phyloP scores from a whole-genome alignment of 2,113 vertebrate genomes.

The Cariama cristata region DNA sequence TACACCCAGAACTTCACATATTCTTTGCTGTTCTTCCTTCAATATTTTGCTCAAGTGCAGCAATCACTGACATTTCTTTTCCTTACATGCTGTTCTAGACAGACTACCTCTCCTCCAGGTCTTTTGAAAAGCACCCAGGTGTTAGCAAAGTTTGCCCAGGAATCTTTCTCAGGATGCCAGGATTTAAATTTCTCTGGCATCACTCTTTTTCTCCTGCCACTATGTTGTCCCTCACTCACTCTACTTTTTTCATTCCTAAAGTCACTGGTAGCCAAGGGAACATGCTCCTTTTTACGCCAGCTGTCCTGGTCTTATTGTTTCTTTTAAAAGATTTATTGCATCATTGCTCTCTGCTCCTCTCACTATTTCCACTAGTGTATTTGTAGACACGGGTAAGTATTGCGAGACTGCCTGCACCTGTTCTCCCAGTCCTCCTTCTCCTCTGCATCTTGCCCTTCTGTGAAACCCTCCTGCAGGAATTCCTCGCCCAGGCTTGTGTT shows the following conservation, averaged over 20 bases:
- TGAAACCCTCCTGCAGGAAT: conserved; percentile 48
- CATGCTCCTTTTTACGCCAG: conserved; percentile 42
- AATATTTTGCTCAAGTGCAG: background rate
- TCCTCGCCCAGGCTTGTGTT: conserved; percentile 46
- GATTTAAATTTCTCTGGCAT: background rate
- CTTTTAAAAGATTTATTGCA: conserved; percentile 70
- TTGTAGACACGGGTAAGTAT: conserved; percentile 23
- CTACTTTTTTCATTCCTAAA: conserved; percentile 33
- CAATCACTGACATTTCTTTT: background rate
- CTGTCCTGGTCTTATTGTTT: conserved; percentile 65
- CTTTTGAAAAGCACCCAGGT: background rate
- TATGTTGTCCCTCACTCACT: background rate
- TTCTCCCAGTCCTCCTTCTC: conserved; percentile 43
- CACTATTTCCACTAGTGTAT: conserved; percentile 62
- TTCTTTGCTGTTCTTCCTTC: background rate
- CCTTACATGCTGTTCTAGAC: background rate
- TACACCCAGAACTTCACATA: background rate
- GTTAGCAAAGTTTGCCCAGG: background rate
- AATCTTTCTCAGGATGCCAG: background rate
- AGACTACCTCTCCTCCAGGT: background rate
- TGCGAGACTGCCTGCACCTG: conserved; percentile 55
- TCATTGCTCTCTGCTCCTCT: conserved; percentile 51
- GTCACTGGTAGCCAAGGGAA: conserved; percentile 50
- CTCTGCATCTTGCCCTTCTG: conserved; percentile 49
- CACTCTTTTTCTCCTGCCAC: background rate